Evolutionary conservation across 2,797 vertebrate species (phyloP).

Genomic region (Cynodonichthys magdalenae): DNA sequence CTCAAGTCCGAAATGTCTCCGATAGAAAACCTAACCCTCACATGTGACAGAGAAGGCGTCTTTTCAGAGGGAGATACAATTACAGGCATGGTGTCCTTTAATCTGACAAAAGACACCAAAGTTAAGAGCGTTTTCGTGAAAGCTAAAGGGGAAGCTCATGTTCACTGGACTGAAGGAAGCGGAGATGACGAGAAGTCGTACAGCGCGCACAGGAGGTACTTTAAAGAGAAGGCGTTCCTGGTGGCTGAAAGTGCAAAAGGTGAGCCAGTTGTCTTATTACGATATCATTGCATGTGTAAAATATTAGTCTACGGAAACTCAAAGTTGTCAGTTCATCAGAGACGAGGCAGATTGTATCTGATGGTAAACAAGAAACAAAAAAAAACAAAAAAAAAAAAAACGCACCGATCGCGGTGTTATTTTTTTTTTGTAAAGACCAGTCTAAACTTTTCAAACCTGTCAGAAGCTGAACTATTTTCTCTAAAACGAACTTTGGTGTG

Average conservation of each 20-base stretch:
- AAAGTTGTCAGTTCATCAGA: too few relatives aligned
- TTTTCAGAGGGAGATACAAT: slow-evolving; percentile 88
- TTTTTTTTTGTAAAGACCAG: too few relatives aligned
- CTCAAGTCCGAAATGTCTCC: slow-evolving; percentile 47
- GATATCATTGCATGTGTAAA: too few relatives aligned
- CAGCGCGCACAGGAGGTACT: slow-evolving; percentile 83
- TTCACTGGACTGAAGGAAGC: slow-evolving; percentile 81
- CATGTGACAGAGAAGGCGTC: slow-evolving; percentile 53
- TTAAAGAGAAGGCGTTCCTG: slow-evolving; percentile 86
- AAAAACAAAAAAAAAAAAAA: too few relatives aligned
- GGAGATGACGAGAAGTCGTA: slow-evolving; percentile 71
- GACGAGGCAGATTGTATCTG: too few relatives aligned
- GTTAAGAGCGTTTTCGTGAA: slow-evolving; percentile 85
- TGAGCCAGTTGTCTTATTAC: slow-evolving; percentile 39
- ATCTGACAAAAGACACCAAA: slow-evolving; percentile 82
- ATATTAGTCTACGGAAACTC: too few relatives aligned
- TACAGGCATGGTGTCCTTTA: slow-evolving; percentile 84
- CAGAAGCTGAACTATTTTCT: too few relatives aligned
- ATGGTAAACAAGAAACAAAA: too few relatives aligned
- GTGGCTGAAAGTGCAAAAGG: slow-evolving; percentile 80
- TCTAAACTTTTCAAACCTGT: too few relatives aligned
- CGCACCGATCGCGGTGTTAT: too few relatives aligned
- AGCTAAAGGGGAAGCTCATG: slow-evolving; percentile 85
- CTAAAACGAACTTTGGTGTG: too few relatives aligned
- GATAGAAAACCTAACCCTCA: slow-evolving; percentile 33